A percentile compares a stretch with the other conserved stretches of the same genome.
These are phyloP conservation scores for Ptilonorhynchus violaceus DNA, from an alignment of 2,113 vertebrate genomes.

Conservation along the genomic window DNA sequence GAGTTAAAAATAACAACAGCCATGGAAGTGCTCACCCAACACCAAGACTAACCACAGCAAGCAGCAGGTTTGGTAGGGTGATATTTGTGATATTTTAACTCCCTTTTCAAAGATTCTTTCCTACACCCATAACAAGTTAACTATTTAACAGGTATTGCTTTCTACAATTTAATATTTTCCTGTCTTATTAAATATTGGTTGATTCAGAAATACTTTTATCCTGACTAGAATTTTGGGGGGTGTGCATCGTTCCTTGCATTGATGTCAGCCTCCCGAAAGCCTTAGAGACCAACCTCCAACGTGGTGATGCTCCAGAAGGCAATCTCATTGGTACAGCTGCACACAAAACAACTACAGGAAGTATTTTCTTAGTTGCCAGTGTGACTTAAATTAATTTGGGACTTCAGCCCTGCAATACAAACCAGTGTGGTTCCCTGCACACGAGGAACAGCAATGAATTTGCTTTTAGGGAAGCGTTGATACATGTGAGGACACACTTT, in stretches of 20 bases:
- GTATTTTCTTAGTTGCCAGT: background rate
- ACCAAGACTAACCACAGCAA: fast-evolving
- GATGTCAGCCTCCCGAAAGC: background rate
- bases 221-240: background rate
- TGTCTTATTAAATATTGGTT: background rate
- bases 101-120: background rate
- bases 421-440: background rate
- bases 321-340: background rate
- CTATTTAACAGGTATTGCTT: background rate
- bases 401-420: background rate
- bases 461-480: background rate
- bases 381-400: background rate
- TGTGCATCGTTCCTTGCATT: background rate
- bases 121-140: too few relatives aligned
- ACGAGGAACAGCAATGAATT: background rate
- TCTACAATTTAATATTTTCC: background rate
- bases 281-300: fast-evolving
- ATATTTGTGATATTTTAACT: background rate
- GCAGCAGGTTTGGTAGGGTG: background rate
- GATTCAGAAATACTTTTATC: background rate
- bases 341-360: background rate
- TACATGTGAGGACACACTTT: fast-evolving
- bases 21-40: background rate
- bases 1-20: background rate
- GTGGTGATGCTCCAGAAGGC: background rate